Evolutionary conservation across 2,888 invertebrate genomes (phyloP).

Genomic region (Tiliacea citrago): DNA sequence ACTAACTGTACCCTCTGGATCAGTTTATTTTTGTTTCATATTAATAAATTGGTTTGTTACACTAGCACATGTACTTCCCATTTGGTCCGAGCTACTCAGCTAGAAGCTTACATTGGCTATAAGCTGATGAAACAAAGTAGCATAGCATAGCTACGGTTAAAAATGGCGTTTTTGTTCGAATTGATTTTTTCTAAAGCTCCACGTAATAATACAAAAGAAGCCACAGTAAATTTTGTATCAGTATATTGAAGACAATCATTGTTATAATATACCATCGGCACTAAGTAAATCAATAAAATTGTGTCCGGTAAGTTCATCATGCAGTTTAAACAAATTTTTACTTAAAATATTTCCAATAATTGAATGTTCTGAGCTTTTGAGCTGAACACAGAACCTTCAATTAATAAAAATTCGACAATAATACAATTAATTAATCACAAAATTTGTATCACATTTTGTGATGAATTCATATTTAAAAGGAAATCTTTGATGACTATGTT

Average conservation of each 20-base stretch:
- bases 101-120: neutral
- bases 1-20: neutral
- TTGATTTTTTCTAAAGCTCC: neutral
- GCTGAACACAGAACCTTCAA: neutral
- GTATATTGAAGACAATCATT: neutral
- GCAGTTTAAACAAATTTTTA: neutral
- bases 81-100: neutral
- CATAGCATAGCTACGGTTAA: neutral
- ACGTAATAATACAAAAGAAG: neutral
- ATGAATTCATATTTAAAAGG: neutral
- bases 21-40: neutral
- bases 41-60: neutral
- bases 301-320: conserved; percentile 27
- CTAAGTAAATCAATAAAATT: too few species aligned
- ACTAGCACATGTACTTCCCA: too few species aligned
- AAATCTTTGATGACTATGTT: neutral
- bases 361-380: neutral
- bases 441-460: neutral
- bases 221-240: too few species aligned
- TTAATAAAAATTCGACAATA: too few species aligned
- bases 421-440: too few species aligned
- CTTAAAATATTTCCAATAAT: neutral
- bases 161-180: neutral
- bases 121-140: neutral
- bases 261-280: neutral